Evolutionary conservation across 2,888 invertebrate species (phyloP).

Genomic region (Ennomos quercinarius): DNA sequence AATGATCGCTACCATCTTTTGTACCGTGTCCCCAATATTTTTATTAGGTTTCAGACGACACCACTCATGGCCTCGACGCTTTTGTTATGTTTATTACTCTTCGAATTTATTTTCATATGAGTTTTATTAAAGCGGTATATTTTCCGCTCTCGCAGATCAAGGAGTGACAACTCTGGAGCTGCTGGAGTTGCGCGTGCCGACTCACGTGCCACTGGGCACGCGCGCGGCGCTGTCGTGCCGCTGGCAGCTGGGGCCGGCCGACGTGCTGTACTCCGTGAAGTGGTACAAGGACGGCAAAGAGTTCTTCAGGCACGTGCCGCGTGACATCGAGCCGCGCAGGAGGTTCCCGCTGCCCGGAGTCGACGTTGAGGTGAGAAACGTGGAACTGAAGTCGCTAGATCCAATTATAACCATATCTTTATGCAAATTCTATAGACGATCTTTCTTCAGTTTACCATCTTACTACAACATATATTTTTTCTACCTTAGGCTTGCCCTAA

Average conservation of each 20-base stretch:
- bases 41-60: constrained; percentile 40
- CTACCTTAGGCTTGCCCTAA: no score
- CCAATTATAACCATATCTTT: neutral
- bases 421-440: no score
- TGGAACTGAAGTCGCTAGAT: neutral
- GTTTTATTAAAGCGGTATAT: constrained; percentile 8
- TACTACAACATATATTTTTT: no score
- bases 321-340: constrained; percentile 92
- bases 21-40: constrained; percentile 35
- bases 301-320: constrained; percentile 94
- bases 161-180: constrained; percentile 86
- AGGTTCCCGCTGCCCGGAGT: constrained; percentile 93
- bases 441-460: no score
- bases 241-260: constrained; percentile 91
- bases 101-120: constrained; percentile 13
- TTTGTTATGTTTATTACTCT: constrained; percentile 37
- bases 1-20: constrained; percentile 36
- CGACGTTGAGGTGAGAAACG: constrained; percentile 89
- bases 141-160: constrained; percentile 55
- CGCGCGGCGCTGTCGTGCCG: constrained; percentile 92
- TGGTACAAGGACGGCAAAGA: constrained; percentile 97
- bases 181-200: constrained; percentile 92
- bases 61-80: constrained; percentile 30
- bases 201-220: constrained; percentile 92
- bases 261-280: constrained; percentile 94